These are phyloP conservation scores for Pyralis farinalis DNA, from an alignment of 2,888 invertebrate species.

Conservation along the genomic window DNA sequence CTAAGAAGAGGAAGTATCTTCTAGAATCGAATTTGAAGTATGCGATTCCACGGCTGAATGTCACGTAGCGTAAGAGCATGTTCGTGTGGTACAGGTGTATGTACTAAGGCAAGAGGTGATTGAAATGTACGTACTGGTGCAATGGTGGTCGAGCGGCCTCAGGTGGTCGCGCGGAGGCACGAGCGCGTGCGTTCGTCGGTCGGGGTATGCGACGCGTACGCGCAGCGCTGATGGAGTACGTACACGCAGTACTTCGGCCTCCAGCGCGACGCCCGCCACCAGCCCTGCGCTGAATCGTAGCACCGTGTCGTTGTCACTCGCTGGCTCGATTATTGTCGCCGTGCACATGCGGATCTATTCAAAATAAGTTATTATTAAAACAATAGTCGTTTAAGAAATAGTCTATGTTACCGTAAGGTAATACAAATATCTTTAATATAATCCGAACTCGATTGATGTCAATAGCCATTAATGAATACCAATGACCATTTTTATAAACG, in stretches of 20 bases:
- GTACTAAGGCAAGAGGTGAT: constrained; percentile 10
- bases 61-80: too few species aligned
- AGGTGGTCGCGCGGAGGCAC: constrained; percentile 90
- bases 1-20: too few species aligned
- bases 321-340: constrained; percentile 91
- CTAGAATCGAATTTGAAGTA: too few species aligned
- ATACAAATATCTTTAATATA: too few species aligned
- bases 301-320: constrained; percentile 87
- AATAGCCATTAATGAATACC: too few species aligned
- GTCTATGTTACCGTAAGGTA: too few species aligned
- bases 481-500: too few species aligned
- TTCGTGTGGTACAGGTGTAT: background rate
- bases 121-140: constrained; percentile 8
- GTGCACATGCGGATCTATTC: constrained; percentile 88
- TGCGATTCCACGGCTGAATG: too few species aligned
- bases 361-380: too few species aligned
- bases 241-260: constrained; percentile 92
- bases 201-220: constrained; percentile 94
- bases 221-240: constrained; percentile 87
- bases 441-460: too few species aligned
- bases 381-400: too few species aligned
- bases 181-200: constrained; percentile 92
- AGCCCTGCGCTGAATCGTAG: constrained; percentile 96
- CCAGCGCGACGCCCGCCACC: constrained; percentile 91
- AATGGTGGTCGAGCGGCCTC: constrained; percentile 13